Conservation (phyloP, 2,888 invertebrate species). For the Pollenia angustigena region DNA sequence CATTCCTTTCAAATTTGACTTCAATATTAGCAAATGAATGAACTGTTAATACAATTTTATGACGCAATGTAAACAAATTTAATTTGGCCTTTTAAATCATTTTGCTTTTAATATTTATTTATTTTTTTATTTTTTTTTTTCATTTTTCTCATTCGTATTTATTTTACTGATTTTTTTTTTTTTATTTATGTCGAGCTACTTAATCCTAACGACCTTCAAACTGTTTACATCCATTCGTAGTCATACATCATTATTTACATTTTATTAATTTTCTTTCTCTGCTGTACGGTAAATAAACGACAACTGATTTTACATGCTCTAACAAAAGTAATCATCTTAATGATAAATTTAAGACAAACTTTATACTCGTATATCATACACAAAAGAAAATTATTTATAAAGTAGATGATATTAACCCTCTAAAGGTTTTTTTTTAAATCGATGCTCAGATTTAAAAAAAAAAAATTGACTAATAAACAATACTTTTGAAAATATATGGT, state of each 20-base stretch:
- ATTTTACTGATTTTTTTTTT: not conserved
- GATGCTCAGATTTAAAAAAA: too few relatives aligned
- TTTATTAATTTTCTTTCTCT: not conserved
- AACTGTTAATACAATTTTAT: not conserved
- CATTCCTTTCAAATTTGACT: too few relatives aligned
- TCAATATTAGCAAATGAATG: not conserved
- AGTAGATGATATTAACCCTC: not conserved
- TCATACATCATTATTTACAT: conserved; percentile 16
- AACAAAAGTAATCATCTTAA: conserved; percentile 47
- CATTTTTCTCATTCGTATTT: not conserved
- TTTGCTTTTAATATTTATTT: not conserved
- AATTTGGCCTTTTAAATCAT: not conserved
- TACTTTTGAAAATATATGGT: too few relatives aligned
- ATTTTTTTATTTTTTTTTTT: not conserved
- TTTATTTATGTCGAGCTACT: not conserved
- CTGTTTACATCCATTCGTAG: conserved; percentile 1
- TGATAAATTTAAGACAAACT: conserved; percentile 49
- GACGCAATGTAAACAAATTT: conserved; percentile 5
- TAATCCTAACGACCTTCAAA: conserved; percentile 4
- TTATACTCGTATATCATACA: conserved; percentile 29
- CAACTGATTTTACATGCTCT: conserved; percentile 18
- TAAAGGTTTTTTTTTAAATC: too few relatives aligned
- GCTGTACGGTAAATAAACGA: conserved; percentile 24
- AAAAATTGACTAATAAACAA: too few relatives aligned
- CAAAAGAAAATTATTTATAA: conserved; percentile 16